Evolutionary conservation across 1,140 invertebrate species (phyloP).

Genomic region (Drosophila subpulchrella): DNA sequence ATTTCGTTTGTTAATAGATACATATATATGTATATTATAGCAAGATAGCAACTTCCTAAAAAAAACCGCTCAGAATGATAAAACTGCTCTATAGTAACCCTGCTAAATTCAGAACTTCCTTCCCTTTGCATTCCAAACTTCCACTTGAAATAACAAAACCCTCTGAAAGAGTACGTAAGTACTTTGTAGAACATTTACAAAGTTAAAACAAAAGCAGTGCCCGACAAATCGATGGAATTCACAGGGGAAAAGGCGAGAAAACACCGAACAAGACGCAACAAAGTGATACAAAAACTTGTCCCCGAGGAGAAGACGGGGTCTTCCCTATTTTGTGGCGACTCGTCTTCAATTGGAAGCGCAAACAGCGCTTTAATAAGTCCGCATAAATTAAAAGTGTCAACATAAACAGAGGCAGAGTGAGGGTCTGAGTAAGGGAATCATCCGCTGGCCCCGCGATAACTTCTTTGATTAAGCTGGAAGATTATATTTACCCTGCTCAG

Average conservation of each 20-base stretch:
- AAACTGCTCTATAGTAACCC: background rate
- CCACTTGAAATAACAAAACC: background rate
- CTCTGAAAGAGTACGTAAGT: background rate
- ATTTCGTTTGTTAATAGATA: background rate
- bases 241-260: slow-evolving; percentile 14
- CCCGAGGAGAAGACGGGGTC: background rate
- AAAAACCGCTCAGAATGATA: background rate
- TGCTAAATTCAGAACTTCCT: background rate
- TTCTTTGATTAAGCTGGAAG: slow-evolving; percentile 53
- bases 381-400: slow-evolving; percentile 74
- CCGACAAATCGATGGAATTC: slow-evolving; percentile 31
- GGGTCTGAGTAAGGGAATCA: background rate
- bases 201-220: slow-evolving; percentile 22
- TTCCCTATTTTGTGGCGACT: slow-evolving; percentile 14
- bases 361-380: slow-evolving; percentile 58
- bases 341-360: slow-evolving; percentile 57
- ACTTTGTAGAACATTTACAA: background rate
- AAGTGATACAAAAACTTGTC: slow-evolving; percentile 42
- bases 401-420: slow-evolving; percentile 47
- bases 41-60: background rate
- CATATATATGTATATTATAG: too few relatives aligned
- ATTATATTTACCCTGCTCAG: slow-evolving; percentile 42
- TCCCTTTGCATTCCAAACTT: background rate
- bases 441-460: slow-evolving; percentile 7
- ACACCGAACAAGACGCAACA: slow-evolving; percentile 25